These are phyloP conservation scores for Cetonia aurata DNA, from an alignment of 2,888 invertebrate species.

Conservation along the genomic window DNA sequence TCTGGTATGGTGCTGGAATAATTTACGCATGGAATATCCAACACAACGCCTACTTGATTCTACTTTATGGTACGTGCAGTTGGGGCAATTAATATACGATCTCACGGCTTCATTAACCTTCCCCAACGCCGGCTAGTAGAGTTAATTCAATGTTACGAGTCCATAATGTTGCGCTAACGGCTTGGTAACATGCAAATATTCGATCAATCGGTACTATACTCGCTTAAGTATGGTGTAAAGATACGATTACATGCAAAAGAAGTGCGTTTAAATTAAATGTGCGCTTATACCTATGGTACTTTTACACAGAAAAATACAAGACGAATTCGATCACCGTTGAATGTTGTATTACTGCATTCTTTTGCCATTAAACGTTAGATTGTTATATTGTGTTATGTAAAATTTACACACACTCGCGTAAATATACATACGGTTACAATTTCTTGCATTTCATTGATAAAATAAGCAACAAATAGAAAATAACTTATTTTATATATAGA, in stretches of 20 bases:
- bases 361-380: too few species aligned
- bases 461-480: too few species aligned
- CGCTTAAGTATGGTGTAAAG: neutral
- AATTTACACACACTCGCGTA: too few species aligned
- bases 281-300: too few species aligned
- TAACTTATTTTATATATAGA: too few species aligned
- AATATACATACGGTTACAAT: too few species aligned
- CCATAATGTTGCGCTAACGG: conserved; percentile 49
- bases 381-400: too few species aligned
- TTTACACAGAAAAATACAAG: too few species aligned
- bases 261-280: neutral
- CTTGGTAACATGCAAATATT: conserved; percentile 46
- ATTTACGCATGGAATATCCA: conserved; percentile 36
- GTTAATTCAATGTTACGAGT: conserved; percentile 52
- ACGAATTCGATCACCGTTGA: too few species aligned
- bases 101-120: conserved; percentile 51
- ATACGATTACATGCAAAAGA: neutral
- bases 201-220: conserved; percentile 24
- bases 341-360: too few species aligned
- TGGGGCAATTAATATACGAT: conserved; percentile 51
- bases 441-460: too few species aligned
- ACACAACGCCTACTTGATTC: conserved; percentile 45
- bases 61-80: conserved; percentile 45
- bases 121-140: conserved; percentile 41
- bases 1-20: conserved; percentile 8